Base-by-base conservation (phyloP, 2,797 vertebrate genomes). In the Melanotaenia nigrans region DNA sequence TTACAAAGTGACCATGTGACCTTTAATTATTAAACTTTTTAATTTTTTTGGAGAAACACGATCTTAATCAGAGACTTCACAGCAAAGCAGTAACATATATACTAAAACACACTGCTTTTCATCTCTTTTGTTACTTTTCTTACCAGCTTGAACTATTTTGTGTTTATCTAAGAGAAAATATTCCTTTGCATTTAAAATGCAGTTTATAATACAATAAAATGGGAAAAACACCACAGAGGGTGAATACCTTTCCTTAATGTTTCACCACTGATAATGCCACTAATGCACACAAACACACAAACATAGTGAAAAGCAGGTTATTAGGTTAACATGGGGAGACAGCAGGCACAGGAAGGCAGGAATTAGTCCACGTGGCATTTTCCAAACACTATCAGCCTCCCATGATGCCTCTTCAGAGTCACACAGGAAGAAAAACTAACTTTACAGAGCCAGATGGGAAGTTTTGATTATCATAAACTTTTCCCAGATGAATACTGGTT, bases 311-410 rank as follows among this genome's bases (percentile, higher is more conserved):
- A 78, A 85, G 79, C 87, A 77, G 83, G 73, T 84, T 80, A 81
- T 84, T 60, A 59, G 73, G 82, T 74, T 67, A 24, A 70, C 71
- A 79, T 25, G 64, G 71, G 69, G 57, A 82, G 68, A 76, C 73
- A 79, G 71, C 88, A 88, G 85, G 82, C 85, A 91, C 84, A 90
- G 71, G 83, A 71, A 90, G 74, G 87, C 85, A 90, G 81, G 67
- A 85, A 89, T 92, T 89, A 89, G 83, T 82, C 47, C 1, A 59
- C 24, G 24, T 58, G 74, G 82, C 65, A 4, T 79, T 80, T 85
- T 79, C 75, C 83, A 83, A 83, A 90, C 73, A 77, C 66, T 36
- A 70, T 82, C 77, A 87, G 86, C 85, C 82, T 85, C 77, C 42
- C n/a, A 4, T 11, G 54, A 54, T 3, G 2, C 58, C 71, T 77